Conservation (phyloP, 2,888 invertebrate species). For the Sarcophaga rosellei region DNA sequence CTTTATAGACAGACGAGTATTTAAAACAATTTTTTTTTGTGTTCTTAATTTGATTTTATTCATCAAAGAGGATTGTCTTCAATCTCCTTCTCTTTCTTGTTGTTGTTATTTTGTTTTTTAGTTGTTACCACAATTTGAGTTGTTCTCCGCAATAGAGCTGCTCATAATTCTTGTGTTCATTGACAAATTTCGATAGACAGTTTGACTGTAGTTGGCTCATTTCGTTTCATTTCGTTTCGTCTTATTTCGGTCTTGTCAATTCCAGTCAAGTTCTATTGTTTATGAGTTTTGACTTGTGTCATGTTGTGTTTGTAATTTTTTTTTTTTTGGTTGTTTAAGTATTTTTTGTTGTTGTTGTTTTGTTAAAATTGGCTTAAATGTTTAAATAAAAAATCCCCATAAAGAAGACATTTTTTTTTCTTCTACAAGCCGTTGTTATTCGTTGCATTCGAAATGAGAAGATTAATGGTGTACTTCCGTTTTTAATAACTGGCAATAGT, state of each 20-base stretch:
- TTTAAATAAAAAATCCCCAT: not conserved
- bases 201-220: not conserved
- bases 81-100: not conserved
- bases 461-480: slow-evolving; percentile 67
- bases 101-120: not conserved
- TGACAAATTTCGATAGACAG: slow-evolving; percentile 43
- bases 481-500: slow-evolving; percentile 37
- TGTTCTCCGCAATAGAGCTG: slow-evolving; percentile 3
- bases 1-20: not conserved
- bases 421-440: not conserved
- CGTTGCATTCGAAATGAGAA: slow-evolving; percentile 21
- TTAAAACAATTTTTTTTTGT: not conserved
- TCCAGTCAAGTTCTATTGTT: slow-evolving; percentile 35
- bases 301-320: slow-evolving; percentile 2
- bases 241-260: slow-evolving; percentile 40
- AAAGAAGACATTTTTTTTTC: slow-evolving; percentile 41
- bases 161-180: slow-evolving; percentile 23
- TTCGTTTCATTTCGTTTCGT: not conserved
- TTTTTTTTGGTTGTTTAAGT: not conserved
- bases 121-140: not conserved
- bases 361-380: slow-evolving; percentile 32
- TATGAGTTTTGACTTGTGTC: slow-evolving; percentile 4
- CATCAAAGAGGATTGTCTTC: slow-evolving; percentile 48
- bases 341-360: not conserved
- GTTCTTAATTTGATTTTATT: slow-evolving; percentile 17